These are phyloP conservation scores for Cydia amplana DNA, from an alignment of 1,140 invertebrate genomes.

Conservation along the genomic window DNA sequence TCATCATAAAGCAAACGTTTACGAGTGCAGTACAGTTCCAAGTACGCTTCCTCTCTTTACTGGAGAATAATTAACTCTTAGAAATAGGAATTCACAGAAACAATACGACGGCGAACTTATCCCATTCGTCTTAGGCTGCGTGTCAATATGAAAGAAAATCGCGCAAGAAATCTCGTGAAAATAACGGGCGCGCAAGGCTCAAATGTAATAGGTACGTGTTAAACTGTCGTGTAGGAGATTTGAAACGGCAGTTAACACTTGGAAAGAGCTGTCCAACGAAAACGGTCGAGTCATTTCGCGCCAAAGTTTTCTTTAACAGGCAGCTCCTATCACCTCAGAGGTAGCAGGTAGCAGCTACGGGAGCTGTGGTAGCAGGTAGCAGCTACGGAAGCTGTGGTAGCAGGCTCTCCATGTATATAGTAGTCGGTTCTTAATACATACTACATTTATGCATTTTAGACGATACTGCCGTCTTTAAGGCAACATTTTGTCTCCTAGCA, in stretches of 20 bases:
- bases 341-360: neutral
- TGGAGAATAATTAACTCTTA: neutral
- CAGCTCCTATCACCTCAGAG: neutral
- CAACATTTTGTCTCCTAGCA: too few relatives aligned
- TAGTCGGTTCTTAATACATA: too few relatives aligned
- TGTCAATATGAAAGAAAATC: neutral
- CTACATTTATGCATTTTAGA: too few relatives aligned
- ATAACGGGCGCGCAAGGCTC: neutral
- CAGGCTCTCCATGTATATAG: too few relatives aligned
- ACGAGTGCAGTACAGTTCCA: neutral
- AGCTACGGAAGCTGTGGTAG: too few relatives aligned
- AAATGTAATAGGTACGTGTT: neutral
- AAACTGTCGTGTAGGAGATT: neutral
- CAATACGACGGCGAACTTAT: neutral
- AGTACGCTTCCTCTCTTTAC: neutral
- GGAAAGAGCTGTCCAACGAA: neutral
- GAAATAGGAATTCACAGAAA: neutral
- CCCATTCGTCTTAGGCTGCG: neutral
- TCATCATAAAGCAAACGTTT: neutral
- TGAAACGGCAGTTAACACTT: slow-evolving; percentile 5
- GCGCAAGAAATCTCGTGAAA: neutral
- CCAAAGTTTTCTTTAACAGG: neutral
- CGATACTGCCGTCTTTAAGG: too few relatives aligned
- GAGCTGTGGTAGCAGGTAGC: neutral
- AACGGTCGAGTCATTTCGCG: neutral